Percentiles rank a stretch among this genome's conserved stretches.
Evolutionary conservation across 1,140 invertebrate species (phyloP).

Genomic region (Odontomachus brunneus): DNA sequence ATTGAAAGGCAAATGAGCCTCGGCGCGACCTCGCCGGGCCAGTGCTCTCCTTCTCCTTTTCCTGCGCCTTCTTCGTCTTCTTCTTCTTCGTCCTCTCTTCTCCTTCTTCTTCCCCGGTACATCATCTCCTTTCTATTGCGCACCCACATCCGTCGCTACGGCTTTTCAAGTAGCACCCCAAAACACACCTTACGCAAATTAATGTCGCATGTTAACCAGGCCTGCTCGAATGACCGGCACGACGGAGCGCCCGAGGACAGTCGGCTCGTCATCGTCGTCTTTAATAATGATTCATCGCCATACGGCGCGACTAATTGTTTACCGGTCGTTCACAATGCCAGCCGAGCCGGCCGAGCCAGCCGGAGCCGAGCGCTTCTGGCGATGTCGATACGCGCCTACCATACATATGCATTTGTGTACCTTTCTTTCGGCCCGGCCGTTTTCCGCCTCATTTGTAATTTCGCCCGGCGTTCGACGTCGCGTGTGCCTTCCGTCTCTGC

Average conservation of each 20-base stretch:
- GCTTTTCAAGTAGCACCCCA: constrained; percentile 70
- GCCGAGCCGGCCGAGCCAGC: constrained; percentile 9
- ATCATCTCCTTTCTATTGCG: constrained; percentile 70
- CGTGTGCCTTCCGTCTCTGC: constrained; percentile 36
- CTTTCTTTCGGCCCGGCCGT: constrained; percentile 59
- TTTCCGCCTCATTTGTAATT: constrained; percentile 59
- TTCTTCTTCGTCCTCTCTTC: constrained; percentile 53
- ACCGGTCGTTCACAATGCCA: constrained; percentile 68
- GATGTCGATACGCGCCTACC: constrained; percentile 56
- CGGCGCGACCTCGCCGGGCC: constrained; percentile 36
- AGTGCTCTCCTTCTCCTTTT: constrained; percentile 24
- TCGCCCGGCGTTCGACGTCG: constrained; percentile 39
- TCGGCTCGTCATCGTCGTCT: constrained; percentile 70
- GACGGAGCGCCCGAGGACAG: constrained; percentile 64
- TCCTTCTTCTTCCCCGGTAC: constrained; percentile 45
- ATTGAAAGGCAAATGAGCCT: constrained; percentile 75
- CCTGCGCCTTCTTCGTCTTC: constrained; percentile 28
- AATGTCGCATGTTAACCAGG: constrained; percentile 71
- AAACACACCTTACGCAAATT: constrained; percentile 77
- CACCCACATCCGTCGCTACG: constrained; percentile 73
- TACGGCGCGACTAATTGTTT: constrained; percentile 76
- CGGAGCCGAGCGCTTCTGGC: constrained; percentile 54
- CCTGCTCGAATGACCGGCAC: constrained; percentile 60
- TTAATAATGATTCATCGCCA: constrained; percentile 76
- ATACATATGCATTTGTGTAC: constrained; percentile 64